These are phyloP conservation scores for Leucoma salicis DNA, from an alignment of 2,888 invertebrate species.

Conservation along the genomic window DNA sequence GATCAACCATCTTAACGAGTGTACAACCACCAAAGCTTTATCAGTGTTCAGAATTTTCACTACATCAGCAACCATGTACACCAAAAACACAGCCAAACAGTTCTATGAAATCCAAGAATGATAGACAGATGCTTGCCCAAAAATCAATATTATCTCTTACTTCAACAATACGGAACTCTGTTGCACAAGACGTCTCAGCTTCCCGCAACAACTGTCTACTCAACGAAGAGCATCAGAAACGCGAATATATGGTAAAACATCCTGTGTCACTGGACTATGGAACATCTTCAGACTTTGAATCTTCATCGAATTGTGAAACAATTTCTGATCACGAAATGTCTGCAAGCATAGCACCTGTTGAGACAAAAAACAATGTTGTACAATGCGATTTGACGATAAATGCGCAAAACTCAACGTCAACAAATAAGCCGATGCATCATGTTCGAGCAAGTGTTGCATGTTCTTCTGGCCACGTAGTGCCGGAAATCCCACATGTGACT, in stretches of 20 bases:
- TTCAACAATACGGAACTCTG: not conserved
- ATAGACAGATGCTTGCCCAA: not conserved
- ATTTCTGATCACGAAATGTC: slow-evolving; percentile 2
- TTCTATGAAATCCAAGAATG: not conserved
- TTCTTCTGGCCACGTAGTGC: too few relatives aligned
- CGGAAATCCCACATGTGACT: too few relatives aligned
- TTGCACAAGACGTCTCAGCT: not conserved
- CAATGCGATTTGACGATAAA: too few relatives aligned
- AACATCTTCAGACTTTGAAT: too few relatives aligned
- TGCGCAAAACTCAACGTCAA: too few relatives aligned
- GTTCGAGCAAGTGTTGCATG: too few relatives aligned
- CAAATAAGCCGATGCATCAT: not conserved
- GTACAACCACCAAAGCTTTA: too few relatives aligned
- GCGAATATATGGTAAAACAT: too few relatives aligned
- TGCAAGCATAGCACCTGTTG: slow-evolving; percentile 6
- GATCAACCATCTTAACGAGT: not conserved
- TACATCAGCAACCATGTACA: not conserved
- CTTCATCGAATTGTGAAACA: slow-evolving; percentile 5
- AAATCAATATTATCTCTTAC: not conserved
- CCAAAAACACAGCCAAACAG: not conserved
- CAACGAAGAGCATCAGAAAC: too few relatives aligned
- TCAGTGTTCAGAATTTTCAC: too few relatives aligned
- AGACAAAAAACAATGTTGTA: not conserved
- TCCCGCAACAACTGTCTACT: not conserved
- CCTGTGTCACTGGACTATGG: too few relatives aligned